Conservation (phyloP, 2,113 vertebrate species). For the Melanerpes formicivorus region DNA sequence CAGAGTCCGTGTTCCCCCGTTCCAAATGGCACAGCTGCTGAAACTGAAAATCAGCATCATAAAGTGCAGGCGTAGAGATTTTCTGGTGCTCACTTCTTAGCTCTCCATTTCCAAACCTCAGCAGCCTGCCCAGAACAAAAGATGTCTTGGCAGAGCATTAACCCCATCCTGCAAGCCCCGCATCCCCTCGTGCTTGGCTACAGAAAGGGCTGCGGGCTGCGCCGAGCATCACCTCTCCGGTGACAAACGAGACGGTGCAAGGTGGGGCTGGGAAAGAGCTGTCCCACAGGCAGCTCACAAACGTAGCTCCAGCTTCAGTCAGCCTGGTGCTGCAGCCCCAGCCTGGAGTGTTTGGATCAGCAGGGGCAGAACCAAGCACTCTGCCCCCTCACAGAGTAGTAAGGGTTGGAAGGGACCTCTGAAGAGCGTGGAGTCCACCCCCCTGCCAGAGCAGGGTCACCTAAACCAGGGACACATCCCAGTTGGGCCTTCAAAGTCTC, state of each 20-base stretch:
- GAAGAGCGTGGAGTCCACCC: too few relatives aligned
- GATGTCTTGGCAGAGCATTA: constrained; percentile 16
- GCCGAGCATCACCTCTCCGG: accelerated
- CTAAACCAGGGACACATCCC: too few relatives aligned
- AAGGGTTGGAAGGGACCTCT: too few relatives aligned
- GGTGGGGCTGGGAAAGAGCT: background rate
- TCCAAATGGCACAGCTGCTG: constrained; percentile 57
- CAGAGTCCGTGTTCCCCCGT: background rate
- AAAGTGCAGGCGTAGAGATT: constrained; percentile 32
- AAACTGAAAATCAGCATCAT: constrained; percentile 52
- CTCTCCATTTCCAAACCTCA: constrained; percentile 34
- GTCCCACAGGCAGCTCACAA: background rate
- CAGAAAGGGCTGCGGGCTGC: background rate
- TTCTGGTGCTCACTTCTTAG: constrained; percentile 19
- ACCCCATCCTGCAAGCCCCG: background rate
- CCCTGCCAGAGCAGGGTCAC: too few relatives aligned
- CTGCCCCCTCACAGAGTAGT: background rate
- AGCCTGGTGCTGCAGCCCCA: background rate
- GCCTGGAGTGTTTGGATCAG: background rate
- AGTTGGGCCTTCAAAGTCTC: too few relatives aligned
- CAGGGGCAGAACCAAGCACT: background rate
- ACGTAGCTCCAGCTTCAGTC: background rate
- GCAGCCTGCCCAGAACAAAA: constrained; percentile 56
- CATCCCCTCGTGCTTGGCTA: background rate
- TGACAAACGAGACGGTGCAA: background rate